Evolutionary conservation across 2,113 vertebrate species (phyloP), one percentile per base, ranked within the genome.

Genomic region (Hemibagrus wyckioides): DNA sequence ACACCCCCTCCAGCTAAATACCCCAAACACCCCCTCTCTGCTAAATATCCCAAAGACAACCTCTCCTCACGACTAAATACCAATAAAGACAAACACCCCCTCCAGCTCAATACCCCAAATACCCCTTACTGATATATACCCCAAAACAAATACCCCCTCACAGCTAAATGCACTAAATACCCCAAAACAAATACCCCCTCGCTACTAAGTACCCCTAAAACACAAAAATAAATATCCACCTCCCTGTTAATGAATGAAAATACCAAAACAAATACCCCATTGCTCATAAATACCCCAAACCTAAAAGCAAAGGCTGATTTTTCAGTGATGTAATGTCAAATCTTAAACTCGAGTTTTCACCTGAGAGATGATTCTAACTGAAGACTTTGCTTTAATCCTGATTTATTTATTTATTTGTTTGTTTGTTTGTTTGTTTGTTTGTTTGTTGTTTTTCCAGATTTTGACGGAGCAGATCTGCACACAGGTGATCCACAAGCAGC

Each of bases 381-480:
- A 56, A 30, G 11, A n/a, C 21, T n/a, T 63, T 63, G 80, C 89
- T 91, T 88, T 89, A 91, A 73, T 83, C 59, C 39, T 41, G 39
- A n/a, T 50, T 83, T 48, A 44, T 21, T 73, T 23, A 2, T 25
- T 75, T 4, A 3, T 9, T 36, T 82, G 11, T 48, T 48, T 48
- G 3, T 48, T 48, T 48, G 3, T 48, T 48, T 48, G 2, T 63
- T 82, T 3, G 14, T 39, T 73, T 48, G 44, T 48, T 8, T 48
- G 6, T 63, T 82, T 3, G 14, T 39, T 73, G 39, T 6, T 59
- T 14, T 50, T 92, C 28, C 90, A 99, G 98, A 97, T 99, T 92
- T 96, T 99, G 85, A 99, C 97, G 77, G 98, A 99, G 92, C 97
- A 98, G 92, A 97, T 99, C 94, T 97, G 97, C 92, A 99, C 98